These are phyloP conservation scores for Phaenicophaeus curvirostris DNA, from an alignment of 2,797 vertebrate genomes.

Conservation along the genomic window DNA sequence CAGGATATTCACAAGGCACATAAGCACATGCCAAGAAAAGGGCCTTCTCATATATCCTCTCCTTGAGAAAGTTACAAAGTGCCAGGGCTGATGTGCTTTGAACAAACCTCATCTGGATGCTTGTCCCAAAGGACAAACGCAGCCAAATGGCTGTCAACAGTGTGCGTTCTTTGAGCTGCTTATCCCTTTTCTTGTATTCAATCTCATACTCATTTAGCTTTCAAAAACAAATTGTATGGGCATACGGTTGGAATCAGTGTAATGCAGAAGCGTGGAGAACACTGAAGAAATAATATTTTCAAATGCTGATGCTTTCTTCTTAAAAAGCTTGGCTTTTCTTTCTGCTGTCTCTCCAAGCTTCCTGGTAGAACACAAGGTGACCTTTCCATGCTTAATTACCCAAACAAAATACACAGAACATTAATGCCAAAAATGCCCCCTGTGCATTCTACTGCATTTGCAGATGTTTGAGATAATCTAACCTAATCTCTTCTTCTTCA, in stretches of 20 bases:
- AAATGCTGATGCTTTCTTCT: conserved; percentile 15
- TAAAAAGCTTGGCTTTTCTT: conserved; percentile 4
- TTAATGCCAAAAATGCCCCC: conserved; percentile 55
- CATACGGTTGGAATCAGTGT: neutral
- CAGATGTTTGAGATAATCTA: conserved; percentile 48
- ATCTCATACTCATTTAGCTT: neutral
- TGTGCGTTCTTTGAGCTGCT: neutral
- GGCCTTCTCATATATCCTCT: neutral
- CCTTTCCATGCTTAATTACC: conserved; percentile 74
- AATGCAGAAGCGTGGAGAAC: neutral
- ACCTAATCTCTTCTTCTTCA: conserved; percentile 12
- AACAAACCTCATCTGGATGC: neutral
- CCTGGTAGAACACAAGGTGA: conserved; percentile 65
- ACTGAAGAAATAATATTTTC: neutral
- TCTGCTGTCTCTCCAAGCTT: conserved; percentile 1
- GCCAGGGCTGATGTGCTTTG: neutral
- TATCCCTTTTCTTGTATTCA: neutral
- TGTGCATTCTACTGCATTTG: conserved; percentile 25
- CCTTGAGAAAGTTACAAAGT: neutral
- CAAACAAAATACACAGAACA: conserved; percentile 57
- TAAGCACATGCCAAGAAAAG: neutral
- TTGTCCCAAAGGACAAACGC: neutral
- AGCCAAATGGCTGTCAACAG: neutral
- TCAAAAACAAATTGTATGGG: neutral
- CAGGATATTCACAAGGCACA: neutral